Evolutionary conservation across 2,113 vertebrate species (phyloP).

Genomic region (Chrysochloris asiatica): DNA sequence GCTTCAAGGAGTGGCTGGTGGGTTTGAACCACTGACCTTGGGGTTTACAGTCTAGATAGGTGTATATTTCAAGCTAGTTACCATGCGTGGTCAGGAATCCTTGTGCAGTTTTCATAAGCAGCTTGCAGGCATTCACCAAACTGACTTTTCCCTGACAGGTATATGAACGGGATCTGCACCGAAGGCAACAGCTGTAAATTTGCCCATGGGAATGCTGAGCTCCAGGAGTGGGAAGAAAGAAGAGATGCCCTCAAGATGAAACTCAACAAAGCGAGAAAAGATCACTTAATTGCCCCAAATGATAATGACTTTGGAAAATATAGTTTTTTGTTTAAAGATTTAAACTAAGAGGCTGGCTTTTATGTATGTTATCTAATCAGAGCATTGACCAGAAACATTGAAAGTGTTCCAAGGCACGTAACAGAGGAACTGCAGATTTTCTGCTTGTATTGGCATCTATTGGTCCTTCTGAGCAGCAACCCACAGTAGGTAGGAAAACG

Average conservation of each 20-base stretch:
- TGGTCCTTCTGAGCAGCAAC: conserved; percentile 85
- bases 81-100: too few species aligned
- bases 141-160: conserved; percentile 84
- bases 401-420: conserved; percentile 84
- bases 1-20: too few species aligned
- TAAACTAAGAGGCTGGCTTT: conserved; percentile 90
- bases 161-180: conserved; percentile 89
- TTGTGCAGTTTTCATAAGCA: too few species aligned
- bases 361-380: conserved; percentile 83
- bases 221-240: conserved; percentile 95
- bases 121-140: background rate
- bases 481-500: conserved; percentile 85
- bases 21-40: too few species aligned
- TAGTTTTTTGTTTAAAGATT: conserved; percentile 99
- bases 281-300: conserved; percentile 97
- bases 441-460: conserved; percentile 86
- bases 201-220: conserved; percentile 95
- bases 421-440: conserved; percentile 85
- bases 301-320: conserved; percentile 99
- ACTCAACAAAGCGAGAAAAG: conserved; percentile 96
- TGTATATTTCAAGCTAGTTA: too few species aligned
- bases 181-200: conserved; percentile 93
- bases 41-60: too few species aligned
- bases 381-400: conserved; percentile 85
- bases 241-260: conserved; percentile 96